A percentile compares a stretch with the other conserved stretches of the same genome.
Evolutionary conservation across 2,888 invertebrate genomes (phyloP).

Genomic region (Agrochola lychnidis): DNA sequence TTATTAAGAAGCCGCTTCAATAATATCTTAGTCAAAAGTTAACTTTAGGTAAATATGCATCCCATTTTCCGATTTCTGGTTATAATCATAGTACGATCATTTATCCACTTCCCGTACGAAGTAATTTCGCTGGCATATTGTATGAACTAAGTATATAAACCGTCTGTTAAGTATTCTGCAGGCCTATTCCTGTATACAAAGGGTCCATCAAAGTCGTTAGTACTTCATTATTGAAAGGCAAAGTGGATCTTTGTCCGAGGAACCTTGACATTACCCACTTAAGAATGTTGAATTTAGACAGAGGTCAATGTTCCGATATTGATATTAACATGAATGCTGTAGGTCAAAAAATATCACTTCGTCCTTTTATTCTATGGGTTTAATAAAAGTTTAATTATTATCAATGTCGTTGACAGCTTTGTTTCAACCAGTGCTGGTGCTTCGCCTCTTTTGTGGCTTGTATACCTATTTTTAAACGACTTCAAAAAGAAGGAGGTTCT

Average conservation of each 20-base stretch:
- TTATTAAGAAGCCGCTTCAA: too few relatives aligned
- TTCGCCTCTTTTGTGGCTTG: not conserved
- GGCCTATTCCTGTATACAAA: slow-evolving; percentile 12
- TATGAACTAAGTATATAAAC: slow-evolving; percentile 1
- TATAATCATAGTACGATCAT: not conserved
- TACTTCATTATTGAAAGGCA: slow-evolving; percentile 51
- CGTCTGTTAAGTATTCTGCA: slow-evolving; percentile 9
- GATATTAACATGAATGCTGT: not conserved
- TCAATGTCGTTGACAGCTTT: not conserved
- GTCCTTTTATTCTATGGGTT: not conserved
- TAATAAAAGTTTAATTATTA: not conserved
- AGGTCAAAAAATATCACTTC: not conserved
- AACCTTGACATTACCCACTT: slow-evolving; percentile 34
- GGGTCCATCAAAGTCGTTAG: slow-evolving; percentile 33
- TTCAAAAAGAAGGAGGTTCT: too few relatives aligned
- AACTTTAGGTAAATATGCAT: too few relatives aligned
- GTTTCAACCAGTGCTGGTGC: too few relatives aligned
- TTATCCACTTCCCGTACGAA: not conserved
- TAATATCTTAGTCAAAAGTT: too few relatives aligned
- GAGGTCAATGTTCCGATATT: not conserved
- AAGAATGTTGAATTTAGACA: slow-evolving; percentile 30
- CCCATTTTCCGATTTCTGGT: too few relatives aligned
- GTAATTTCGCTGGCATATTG: slow-evolving; percentile 5
- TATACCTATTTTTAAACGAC: not conserved
- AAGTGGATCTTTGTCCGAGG: slow-evolving; percentile 41